Evolutionary conservation across 2,113 vertebrate genomes (phyloP).

Genomic region (Pterocles gutturalis): DNA sequence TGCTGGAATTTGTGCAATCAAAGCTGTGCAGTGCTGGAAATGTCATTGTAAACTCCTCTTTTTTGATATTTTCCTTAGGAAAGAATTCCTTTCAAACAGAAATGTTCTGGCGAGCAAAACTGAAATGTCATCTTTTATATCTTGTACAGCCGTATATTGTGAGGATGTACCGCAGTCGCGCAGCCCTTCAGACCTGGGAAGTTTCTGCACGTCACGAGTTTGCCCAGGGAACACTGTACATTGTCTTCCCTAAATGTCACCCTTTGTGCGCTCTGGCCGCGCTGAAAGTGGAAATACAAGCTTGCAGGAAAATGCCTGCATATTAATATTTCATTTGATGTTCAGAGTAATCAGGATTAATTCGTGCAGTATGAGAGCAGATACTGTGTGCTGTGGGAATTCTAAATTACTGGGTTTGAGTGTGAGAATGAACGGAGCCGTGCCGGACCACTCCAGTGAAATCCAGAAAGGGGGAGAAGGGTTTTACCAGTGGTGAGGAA

Average conservation of each 20-base stretch:
- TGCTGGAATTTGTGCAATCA: not conserved
- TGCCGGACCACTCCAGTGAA: not conserved
- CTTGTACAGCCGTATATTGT: not conserved
- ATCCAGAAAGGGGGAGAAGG: rapidly evolving
- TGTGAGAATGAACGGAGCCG: not conserved
- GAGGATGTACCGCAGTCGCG: not conserved
- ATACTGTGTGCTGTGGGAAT: not conserved
- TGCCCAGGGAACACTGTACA: not conserved
- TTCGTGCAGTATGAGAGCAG: not conserved
- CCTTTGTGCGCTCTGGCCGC: not conserved
- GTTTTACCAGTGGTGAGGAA: not conserved
- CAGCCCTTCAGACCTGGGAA: not conserved
- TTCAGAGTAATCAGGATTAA: not conserved
- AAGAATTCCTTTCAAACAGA: slow-evolving; percentile 31
- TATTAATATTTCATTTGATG: not conserved
- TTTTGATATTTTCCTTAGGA: not conserved
- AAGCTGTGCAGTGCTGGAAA: slow-evolving; percentile 15
- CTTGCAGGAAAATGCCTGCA: not conserved
- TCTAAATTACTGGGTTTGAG: not conserved
- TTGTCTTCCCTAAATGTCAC: slow-evolving; percentile 8
- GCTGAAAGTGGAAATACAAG: not conserved
- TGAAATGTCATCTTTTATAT: slow-evolving; percentile 37
- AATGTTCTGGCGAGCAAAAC: slow-evolving; percentile 1
- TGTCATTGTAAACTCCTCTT: not conserved
- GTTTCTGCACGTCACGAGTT: not conserved